Conservation (phyloP, 2,888 invertebrate genomes). For the Lissocephala sabroskyi region DNA sequence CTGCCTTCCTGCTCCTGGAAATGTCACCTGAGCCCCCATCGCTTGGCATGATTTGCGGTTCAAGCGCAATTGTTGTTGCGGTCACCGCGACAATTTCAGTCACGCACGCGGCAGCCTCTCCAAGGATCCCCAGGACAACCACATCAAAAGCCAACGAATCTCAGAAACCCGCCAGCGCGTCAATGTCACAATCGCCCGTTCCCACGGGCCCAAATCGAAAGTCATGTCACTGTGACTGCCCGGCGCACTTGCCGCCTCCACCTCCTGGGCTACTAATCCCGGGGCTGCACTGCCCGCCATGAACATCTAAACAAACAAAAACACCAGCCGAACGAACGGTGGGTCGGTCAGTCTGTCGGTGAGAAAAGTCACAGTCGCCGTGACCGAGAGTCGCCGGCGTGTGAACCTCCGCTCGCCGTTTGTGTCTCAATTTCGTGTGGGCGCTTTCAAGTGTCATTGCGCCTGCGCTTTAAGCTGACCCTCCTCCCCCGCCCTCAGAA, state of each 20-base stretch:
- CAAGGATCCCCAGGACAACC: constrained; percentile 1
- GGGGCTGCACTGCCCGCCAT: constrained; percentile 37
- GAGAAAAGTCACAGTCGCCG: constrained; percentile 21
- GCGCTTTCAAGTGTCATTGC: constrained; percentile 56
- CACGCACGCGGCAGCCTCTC: constrained; percentile 42
- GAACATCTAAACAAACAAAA: background rate
- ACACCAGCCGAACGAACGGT: constrained; percentile 12
- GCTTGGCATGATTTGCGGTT: constrained; percentile 5
- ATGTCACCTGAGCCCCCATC: background rate
- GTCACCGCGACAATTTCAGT: constrained; percentile 50
- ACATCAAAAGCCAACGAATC: constrained; percentile 31
- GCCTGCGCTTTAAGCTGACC: constrained; percentile 28
- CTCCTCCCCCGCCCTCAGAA: background rate
- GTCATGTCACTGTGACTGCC: constrained; percentile 51
- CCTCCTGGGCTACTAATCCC: constrained; percentile 58
- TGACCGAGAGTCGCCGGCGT: constrained; percentile 2
- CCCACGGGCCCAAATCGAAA: constrained; percentile 58
- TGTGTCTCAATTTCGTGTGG: constrained; percentile 55
- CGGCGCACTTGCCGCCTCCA: constrained; percentile 36
- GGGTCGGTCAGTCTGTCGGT: too few species aligned
- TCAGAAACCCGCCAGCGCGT: constrained; percentile 41
- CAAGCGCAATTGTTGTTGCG: constrained; percentile 30
- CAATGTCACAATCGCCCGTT: constrained; percentile 18
- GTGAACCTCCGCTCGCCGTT: constrained; percentile 5
- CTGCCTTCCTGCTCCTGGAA: constrained; percentile 15